A percentile compares a stretch with the other conserved stretches of the same genome.
Evolutionary conservation across 1,140 invertebrate species (phyloP).

Genomic region (Antheraea pernyi): DNA sequence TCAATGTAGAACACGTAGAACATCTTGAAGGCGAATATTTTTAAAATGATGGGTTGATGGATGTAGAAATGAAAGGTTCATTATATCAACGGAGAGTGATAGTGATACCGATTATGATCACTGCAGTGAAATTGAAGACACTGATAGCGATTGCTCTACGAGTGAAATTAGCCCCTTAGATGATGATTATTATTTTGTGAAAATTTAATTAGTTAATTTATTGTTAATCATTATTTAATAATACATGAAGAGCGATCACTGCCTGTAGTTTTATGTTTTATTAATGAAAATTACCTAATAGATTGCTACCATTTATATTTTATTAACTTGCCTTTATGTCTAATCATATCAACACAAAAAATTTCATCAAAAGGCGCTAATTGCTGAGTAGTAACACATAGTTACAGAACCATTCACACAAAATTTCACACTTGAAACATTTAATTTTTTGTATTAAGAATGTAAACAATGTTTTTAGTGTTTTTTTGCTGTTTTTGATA

Average conservation of each 20-base stretch:
- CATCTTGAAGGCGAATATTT: too few relatives aligned
- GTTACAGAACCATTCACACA: too few relatives aligned
- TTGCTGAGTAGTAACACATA: too few relatives aligned
- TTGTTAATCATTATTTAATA: conserved; percentile 7
- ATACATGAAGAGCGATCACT: conserved; percentile 4
- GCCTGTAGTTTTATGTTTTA: conserved; percentile 7
- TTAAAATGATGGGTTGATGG: too few relatives aligned
- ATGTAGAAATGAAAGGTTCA: neutral
- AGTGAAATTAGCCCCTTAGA: neutral
- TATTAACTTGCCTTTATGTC: neutral
- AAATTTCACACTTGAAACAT: too few relatives aligned
- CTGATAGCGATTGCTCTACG: neutral
- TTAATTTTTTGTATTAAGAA: too few relatives aligned
- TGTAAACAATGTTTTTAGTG: too few relatives aligned
- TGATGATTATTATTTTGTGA: neutral
- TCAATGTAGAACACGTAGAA: neutral
- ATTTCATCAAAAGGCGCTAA: too few relatives aligned
- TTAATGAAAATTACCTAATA: neutral
- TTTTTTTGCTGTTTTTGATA: too few relatives aligned
- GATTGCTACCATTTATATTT: neutral
- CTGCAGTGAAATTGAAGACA: neutral
- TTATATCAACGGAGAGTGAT: neutral
- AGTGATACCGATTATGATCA: neutral
- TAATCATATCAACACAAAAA: too few relatives aligned
- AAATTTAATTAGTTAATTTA: conserved; percentile 4